Evolutionary conservation across 1,140 invertebrate genomes (phyloP), one percentile per base, ranked within the genome.

Genomic region (Dinothrombium tinctorium): DNA sequence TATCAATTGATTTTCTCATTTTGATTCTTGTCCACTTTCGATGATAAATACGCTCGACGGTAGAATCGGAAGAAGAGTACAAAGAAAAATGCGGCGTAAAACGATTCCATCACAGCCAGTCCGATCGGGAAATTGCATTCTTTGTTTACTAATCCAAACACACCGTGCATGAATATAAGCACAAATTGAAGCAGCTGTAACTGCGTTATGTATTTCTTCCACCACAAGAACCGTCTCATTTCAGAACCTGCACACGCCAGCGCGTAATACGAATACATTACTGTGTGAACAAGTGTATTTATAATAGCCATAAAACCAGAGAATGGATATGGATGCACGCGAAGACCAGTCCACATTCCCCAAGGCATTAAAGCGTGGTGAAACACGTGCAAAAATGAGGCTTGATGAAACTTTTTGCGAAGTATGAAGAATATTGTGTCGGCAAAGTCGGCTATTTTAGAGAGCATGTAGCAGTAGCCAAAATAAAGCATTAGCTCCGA

Each of bases 261-360:
- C 28, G 62, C 55, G 49, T 68, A 69, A 48, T 69, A 69, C 22
- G 17, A 3, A 51, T 69, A 69, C 67, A 68, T 68, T 29, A 68
- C 47, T 3, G 60, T 51, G 47, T 94, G 66, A 1, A 69, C 59
- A 32, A 63, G 59, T 20, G 60, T 59, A 51, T 69, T 69, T 36
- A 66, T 17, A n/a, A 42, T 31, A 5, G 41, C n/a, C 22, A 42
- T 12, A 21, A 35, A 35, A 17, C 9, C 23, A 39, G 22, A 14
- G 12, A 14, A 20, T 9, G 11, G 17, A 9, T 21, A n/a, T n/a
- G 33, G 33, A 15, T 31, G 40, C 2, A 45, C 25, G 28, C 39
- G 40, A 15, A 48, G 28, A 20, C 26, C 44, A 37, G 46, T 28
- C 21, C 25, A 46, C 12, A 31, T 37, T 15, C 40, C 45, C 4